Evolutionary conservation across 1,140 invertebrate genomes (phyloP), one percentile per base, ranked within the genome.

Genomic region (Dufourea novaeangliae): DNA sequence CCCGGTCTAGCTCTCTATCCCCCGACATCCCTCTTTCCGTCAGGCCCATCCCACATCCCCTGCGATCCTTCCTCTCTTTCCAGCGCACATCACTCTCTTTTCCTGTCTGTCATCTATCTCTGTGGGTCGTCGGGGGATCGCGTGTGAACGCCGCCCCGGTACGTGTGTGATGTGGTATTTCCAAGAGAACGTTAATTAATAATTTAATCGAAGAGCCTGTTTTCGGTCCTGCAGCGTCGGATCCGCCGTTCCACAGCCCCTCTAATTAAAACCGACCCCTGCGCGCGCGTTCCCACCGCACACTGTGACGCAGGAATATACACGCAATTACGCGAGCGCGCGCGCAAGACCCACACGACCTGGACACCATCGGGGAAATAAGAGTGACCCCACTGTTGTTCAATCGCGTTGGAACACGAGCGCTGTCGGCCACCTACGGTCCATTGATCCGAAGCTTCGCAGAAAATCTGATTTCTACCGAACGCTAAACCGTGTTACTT

Each of bases 151-250:
- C 54, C 52, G 22, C 56, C n/a, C 25, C 41, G 69, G 37, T 67
- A 37, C 81, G 82, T 86, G 87, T 87, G 86, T 80, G 86, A 84
- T 87, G 85, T 66, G 85, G 87, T 90, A 90, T 91, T 91, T 89
- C 87, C 84, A 87, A 80, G 88, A 88, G 87, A 87, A 87, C 90
- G 88, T 91, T 92, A 92, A 92, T 92, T 92, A 92, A 92, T 92
- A 92, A 92, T 92, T 92, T 90, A 90, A 88, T 89, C 88, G 89
- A 91, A 91, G 88, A 91, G 90, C 84, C 84, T 89, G 87, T 88
- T 91, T n/a, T 86, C 79, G 85, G 86, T 78, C 76, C 82, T 82
- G 78, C 78, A 78, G 62, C 61, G 29, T 61, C 72, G 57, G 81
- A 77, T 78, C 74, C 29, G 25, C 1, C 70, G 57, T 39, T n/a